Evolutionary conservation across 2,888 invertebrate species (phyloP).

Genomic region (Apodemia zela): DNA sequence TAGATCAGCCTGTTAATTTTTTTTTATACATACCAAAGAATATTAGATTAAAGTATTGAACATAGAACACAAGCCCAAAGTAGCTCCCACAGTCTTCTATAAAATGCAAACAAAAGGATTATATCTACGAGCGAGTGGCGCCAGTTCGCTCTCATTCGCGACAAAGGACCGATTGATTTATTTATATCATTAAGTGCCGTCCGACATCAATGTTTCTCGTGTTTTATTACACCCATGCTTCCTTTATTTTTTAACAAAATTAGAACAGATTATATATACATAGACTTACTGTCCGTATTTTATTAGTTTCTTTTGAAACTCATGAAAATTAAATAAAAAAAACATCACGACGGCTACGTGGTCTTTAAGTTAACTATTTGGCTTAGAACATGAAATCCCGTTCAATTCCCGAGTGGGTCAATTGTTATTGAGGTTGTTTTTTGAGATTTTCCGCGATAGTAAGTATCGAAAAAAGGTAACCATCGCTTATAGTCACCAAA

Average conservation of each 20-base stretch:
- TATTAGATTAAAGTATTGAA: background rate
- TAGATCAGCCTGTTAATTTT: too few relatives aligned
- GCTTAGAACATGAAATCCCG: too few relatives aligned
- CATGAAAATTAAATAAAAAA: too few relatives aligned
- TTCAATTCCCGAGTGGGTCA: too few relatives aligned
- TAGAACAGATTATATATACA: constrained; percentile 7
- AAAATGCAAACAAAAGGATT: constrained; percentile 28
- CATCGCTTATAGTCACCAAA: too few relatives aligned
- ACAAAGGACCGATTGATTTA: constrained; percentile 37
- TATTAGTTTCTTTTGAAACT: background rate
- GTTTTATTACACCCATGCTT: constrained; percentile 20
- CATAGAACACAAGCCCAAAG: background rate
- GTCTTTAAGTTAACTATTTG: too few relatives aligned
- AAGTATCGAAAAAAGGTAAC: too few relatives aligned
- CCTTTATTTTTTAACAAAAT: constrained; percentile 20
- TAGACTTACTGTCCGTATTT: background rate
- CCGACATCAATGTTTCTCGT: constrained; percentile 25
- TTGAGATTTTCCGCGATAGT: too few relatives aligned
- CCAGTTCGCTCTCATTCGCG: constrained; percentile 33
- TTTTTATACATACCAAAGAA: too few relatives aligned
- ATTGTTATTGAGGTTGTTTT: too few relatives aligned
- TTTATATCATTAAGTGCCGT: constrained; percentile 30
- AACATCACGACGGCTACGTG: too few relatives aligned
- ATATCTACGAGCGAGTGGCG: constrained; percentile 29
- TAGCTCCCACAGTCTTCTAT: background rate